phyloP scores from a whole-genome alignment of 2,888 invertebrate genomes.

The Pimpla rufipes region DNA sequence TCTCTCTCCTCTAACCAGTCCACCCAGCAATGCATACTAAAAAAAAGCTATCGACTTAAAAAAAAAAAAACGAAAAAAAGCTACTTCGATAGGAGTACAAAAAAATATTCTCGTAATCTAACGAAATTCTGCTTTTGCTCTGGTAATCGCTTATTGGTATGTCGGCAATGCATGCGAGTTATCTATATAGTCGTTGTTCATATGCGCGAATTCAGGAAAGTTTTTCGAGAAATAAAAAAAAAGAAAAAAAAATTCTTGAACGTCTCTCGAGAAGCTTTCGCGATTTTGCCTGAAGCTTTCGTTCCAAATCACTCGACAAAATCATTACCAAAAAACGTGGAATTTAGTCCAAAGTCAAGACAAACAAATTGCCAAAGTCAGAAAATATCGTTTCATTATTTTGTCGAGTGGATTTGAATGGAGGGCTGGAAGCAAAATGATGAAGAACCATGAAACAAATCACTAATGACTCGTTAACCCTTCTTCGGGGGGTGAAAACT shows the following conservation, averaged over 20 bases:
- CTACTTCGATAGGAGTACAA: no score
- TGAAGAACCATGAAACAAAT: no score
- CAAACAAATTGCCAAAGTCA: neutral
- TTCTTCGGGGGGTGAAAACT: constrained; percentile 57
- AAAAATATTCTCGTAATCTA: constrained; percentile 67
- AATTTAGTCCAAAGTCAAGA: no score
- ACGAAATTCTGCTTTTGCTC: constrained; percentile 85
- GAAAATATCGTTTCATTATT: constrained; percentile 22
- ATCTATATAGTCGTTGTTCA: constrained; percentile 56
- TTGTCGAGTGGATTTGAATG: constrained; percentile 37
- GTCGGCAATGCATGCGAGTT: constrained; percentile 83
- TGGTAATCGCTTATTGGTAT: constrained; percentile 85
- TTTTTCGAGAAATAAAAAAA: constrained; percentile 2
- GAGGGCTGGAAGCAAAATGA: neutral
- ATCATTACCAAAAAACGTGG: constrained; percentile 5
- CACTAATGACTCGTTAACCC: constrained; percentile 38
- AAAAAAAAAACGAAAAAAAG: constrained; percentile 35
- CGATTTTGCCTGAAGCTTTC: constrained; percentile 29
- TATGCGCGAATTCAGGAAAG: constrained; percentile 26
- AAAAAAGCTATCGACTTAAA: constrained; percentile 60
- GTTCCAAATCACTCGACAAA: constrained; percentile 40
- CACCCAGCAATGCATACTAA: constrained; percentile 63
- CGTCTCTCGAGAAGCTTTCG: constrained; percentile 31
- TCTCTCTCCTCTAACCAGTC: constrained; percentile 65
- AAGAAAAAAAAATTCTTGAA: neutral